These are phyloP conservation scores for Rhipidura dahli DNA, from an alignment of 2,113 vertebrate species.

Conservation along the genomic window DNA sequence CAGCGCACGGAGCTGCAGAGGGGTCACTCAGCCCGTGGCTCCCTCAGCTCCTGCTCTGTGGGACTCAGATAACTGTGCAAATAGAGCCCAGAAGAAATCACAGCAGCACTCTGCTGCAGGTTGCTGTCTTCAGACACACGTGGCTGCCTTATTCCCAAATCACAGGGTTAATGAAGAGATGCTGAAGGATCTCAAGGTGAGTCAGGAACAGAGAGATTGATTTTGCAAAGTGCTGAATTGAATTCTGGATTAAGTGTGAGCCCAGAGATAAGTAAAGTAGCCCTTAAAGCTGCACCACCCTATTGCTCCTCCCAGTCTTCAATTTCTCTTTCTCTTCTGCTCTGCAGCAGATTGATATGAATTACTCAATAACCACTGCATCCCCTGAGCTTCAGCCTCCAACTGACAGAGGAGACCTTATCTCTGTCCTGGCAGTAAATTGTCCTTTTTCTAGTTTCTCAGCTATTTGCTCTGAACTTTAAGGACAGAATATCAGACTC, in stretches of 20 bases:
- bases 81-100: not conserved
- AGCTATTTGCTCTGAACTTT: not conserved
- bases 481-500: not conserved
- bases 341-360: not conserved
- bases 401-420: not conserved
- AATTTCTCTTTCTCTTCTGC: not conserved
- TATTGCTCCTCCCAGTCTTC: not conserved
- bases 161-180: not conserved
- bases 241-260: not conserved
- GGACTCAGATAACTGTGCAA: not conserved
- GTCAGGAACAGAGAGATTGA: not conserved
- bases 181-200: not conserved
- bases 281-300: not conserved
- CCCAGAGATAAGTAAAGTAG: not conserved
- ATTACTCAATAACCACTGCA: not conserved
- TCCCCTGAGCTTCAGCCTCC: not conserved
- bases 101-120: not conserved
- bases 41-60: not conserved
- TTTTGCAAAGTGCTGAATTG: not conserved
- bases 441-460: not conserved
- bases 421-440: not conserved
- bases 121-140: not conserved
- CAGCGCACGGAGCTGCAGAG: not conserved
- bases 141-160: not conserved
- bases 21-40: not conserved